phyloP scores from a whole-genome alignment of 2,113 vertebrate genomes.

The Trogon surrucura region DNA sequence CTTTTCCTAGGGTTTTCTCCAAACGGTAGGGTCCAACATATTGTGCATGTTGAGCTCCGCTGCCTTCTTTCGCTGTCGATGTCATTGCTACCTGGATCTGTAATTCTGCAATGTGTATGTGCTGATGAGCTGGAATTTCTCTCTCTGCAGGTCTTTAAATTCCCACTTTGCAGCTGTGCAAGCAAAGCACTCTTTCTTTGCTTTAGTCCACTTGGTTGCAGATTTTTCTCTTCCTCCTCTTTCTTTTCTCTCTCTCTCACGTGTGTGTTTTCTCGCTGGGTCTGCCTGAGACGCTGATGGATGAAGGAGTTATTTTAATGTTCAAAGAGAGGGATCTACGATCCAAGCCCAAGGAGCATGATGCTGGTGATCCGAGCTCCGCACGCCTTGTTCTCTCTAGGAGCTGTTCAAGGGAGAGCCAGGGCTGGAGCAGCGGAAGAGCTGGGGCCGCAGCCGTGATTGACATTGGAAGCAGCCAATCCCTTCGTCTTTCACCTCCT shows the following conservation, averaged over 20 bases:
- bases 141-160: conserved; percentile 69
- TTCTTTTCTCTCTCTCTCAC: neutral
- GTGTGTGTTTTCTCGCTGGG: neutral
- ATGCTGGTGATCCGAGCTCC: conserved; percentile 67
- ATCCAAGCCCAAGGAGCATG: conserved; percentile 70
- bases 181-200: conserved; percentile 63
- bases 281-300: conserved; percentile 53
- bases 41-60: conserved; percentile 95
- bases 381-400: conserved; percentile 67
- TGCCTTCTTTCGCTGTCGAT: conserved; percentile 97
- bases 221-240: conserved; percentile 55
- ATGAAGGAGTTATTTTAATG: conserved; percentile 16
- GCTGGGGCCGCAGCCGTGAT: conserved; percentile 42
- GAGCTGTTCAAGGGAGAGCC: conserved; percentile 70
- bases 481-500: neutral
- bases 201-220: conserved; percentile 67
- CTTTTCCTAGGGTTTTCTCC: conserved; percentile 99
- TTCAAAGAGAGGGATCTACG: conserved; percentile 45
- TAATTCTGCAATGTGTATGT: conserved; percentile 67
- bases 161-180: conserved; percentile 67
- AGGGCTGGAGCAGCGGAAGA: conserved; percentile 68
- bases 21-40: conserved; percentile 99
- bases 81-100: conserved; percentile 86
- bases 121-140: conserved; percentile 68
- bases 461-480: conserved; percentile 60